Percentiles rank a stretch among this genome's conserved stretches.
phyloP scores from a whole-genome alignment of 2,888 invertebrate species.

The Melanostoma mellinum region DNA sequence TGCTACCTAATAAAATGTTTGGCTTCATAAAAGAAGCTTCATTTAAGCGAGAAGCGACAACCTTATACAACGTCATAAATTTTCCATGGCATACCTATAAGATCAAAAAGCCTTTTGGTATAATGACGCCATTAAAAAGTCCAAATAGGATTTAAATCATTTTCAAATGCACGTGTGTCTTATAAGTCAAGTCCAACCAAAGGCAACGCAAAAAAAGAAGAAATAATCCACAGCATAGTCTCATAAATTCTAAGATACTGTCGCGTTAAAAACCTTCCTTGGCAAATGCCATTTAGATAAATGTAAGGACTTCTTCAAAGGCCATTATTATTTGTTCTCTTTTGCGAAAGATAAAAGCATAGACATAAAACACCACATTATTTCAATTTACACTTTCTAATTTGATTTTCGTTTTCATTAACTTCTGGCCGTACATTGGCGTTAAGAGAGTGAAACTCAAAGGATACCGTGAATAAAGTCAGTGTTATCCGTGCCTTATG shows the following conservation, averaged over 20 bases:
- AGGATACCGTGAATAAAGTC: neutral
- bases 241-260: conserved; percentile 44
- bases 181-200: conserved; percentile 17
- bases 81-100: neutral
- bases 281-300: neutral
- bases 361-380: neutral
- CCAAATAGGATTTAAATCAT: conserved; percentile 63
- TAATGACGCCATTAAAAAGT: conserved; percentile 46
- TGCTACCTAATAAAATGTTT: too few species aligned
- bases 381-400: conserved; percentile 63
- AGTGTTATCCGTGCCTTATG: neutral
- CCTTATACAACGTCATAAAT: neutral
- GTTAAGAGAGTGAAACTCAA: neutral
- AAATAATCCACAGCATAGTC: conserved; percentile 31
- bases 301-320: conserved; percentile 9
- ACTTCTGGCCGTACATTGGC: neutral
- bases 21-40: too few species aligned
- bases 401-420: conserved; percentile 49
- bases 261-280: neutral
- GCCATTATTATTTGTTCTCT: conserved; percentile 20
- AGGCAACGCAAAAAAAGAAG: conserved; percentile 5
- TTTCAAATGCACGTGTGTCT: conserved; percentile 63
- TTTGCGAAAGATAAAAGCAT: conserved; percentile 35
- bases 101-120: conserved; percentile 17
- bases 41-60: too few species aligned